phyloP scores from a whole-genome alignment of 2,888 invertebrate genomes.

The Drosophila koepferae region DNA sequence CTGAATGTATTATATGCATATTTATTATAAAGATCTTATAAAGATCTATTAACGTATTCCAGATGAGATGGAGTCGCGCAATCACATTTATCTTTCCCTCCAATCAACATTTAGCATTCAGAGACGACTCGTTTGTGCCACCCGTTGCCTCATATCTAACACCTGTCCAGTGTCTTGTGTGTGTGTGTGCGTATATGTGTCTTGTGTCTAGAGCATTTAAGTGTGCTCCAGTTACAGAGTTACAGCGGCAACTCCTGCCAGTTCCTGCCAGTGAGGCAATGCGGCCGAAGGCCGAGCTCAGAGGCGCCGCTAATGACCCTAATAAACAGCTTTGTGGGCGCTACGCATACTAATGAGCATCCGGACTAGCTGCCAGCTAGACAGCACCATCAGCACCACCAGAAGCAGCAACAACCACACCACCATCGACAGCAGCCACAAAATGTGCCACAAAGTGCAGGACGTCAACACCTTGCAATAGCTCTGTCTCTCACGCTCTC shows the following conservation, averaged over 20 bases:
- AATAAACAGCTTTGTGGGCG: slow-evolving; percentile 78
- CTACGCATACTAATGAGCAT: slow-evolving; percentile 75
- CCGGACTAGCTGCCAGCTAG: slow-evolving; percentile 38
- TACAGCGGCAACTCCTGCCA: slow-evolving; percentile 15
- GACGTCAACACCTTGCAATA: slow-evolving; percentile 70
- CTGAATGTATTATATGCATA: too few species aligned
- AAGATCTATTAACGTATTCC: slow-evolving; percentile 38
- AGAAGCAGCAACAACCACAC: slow-evolving; percentile 15
- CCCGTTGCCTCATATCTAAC: slow-evolving; percentile 4
- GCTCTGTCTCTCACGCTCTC: slow-evolving; percentile 2
- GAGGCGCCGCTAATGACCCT: slow-evolving; percentile 77
- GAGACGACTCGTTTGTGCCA: neutral
- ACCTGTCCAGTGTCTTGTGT: slow-evolving; percentile 27
- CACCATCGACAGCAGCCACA: slow-evolving; percentile 39
- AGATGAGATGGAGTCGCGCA: neutral
- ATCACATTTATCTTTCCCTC: neutral
- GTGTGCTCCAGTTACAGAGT: slow-evolving; percentile 35
- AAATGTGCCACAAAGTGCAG: slow-evolving; percentile 67
- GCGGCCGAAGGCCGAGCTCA: slow-evolving; percentile 40
- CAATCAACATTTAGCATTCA: neutral
- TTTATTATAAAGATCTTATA: neutral
- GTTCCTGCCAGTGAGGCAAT: slow-evolving; percentile 17
- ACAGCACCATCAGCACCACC: slow-evolving; percentile 6
- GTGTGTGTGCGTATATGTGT: slow-evolving; percentile 5
- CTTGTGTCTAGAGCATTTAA: slow-evolving; percentile 5